Evolutionary conservation across 2,888 invertebrate genomes (phyloP), one percentile per base, ranked within the genome.

Genomic region (Campoplex capitator): DNA sequence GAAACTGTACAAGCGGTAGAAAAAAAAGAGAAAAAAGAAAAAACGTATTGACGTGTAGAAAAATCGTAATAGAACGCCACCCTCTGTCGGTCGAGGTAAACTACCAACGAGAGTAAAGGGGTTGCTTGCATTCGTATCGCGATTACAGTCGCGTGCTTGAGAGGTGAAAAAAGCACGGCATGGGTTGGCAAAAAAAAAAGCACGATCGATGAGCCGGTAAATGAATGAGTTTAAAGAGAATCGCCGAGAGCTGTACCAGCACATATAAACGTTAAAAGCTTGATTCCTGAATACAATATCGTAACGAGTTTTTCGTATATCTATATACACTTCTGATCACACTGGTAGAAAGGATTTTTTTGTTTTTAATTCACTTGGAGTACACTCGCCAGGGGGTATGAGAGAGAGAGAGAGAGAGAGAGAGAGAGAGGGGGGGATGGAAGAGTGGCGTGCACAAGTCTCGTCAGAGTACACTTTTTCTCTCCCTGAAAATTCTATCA

Each of bases 161-260:
- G 67, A 35, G 62, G 35, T 28, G 67, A 23, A 67, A 82, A 80
- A 84, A 62, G 42, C 67, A 62, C 23, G 58, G 28, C 35, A 56
- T 16, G 45, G 28, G 58, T 28, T n/a, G 4, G 32, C n/a, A 67
- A 38, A 54, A 68, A 62, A 78, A 80, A 81, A 86, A 86, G 23
- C 23, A 74, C 42, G 78, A 48, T 87, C 84, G 87, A 87, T 87
- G 78, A 82, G 82, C 82, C 79, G 84, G 78, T 84, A 87, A 87
- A 87, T 87, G 87, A 87, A 87, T 84, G 87, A 87, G 78, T 87
- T 82, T 84, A 87, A 79, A 84, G 84, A 82, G 84, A 82, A 84
- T 82, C 56, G 65, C 45, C 68, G 75, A 82, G 81, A 76, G 84
- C 71, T 28, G n/a, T 48, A 3, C 32, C 16, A 38, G 74, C 56